Evolutionary conservation across 2,113 vertebrate species (phyloP).

Genomic region (Perccottus glenii): DNA sequence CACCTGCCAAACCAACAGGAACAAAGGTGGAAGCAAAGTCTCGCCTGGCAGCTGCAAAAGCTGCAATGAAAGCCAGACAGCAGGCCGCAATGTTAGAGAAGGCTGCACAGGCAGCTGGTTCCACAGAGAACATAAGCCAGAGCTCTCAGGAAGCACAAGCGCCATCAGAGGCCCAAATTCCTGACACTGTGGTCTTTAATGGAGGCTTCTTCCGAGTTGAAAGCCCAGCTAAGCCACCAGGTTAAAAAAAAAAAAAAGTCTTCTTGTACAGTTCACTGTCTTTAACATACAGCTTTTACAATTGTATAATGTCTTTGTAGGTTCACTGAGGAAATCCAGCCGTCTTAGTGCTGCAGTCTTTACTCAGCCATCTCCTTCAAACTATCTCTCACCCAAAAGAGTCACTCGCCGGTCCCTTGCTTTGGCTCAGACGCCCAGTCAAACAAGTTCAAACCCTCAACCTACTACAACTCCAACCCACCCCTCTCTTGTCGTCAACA

Average conservation of each 20-base stretch:
- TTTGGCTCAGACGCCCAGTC: slow-evolving; percentile 26
- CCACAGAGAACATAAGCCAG: not conserved
- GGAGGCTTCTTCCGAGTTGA: slow-evolving; percentile 91
- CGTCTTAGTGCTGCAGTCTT: slow-evolving; percentile 40
- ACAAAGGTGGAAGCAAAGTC: slow-evolving; percentile 80
- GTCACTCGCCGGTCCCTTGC: slow-evolving; percentile 37
- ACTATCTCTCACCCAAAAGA: slow-evolving; percentile 60
- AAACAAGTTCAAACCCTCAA: slow-evolving; percentile 7
- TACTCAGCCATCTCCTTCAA: slow-evolving; percentile 52
- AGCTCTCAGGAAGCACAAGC: not conserved
- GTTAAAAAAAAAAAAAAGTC: slow-evolving; percentile 72
- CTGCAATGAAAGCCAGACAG: slow-evolving; percentile 83
- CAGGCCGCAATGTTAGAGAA: slow-evolving; percentile 64
- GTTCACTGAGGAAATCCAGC: slow-evolving; percentile 63
- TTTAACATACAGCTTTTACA: not conserved
- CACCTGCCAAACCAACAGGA: slow-evolving; percentile 63
- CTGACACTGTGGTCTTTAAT: slow-evolving; percentile 80
- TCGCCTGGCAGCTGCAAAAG: slow-evolving; percentile 88
- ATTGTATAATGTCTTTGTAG: slow-evolving; percentile 31
- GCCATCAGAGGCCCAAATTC: not conserved
- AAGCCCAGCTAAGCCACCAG: slow-evolving; percentile 85
- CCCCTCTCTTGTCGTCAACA: not conserved
- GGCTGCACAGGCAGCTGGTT: slow-evolving; percentile 15
- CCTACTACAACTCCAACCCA: slow-evolving; percentile 14
- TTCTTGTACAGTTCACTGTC: not conserved